phyloP scores from a whole-genome alignment of 2,797 vertebrate species.

The Artibeus jamaicensis region DNA sequence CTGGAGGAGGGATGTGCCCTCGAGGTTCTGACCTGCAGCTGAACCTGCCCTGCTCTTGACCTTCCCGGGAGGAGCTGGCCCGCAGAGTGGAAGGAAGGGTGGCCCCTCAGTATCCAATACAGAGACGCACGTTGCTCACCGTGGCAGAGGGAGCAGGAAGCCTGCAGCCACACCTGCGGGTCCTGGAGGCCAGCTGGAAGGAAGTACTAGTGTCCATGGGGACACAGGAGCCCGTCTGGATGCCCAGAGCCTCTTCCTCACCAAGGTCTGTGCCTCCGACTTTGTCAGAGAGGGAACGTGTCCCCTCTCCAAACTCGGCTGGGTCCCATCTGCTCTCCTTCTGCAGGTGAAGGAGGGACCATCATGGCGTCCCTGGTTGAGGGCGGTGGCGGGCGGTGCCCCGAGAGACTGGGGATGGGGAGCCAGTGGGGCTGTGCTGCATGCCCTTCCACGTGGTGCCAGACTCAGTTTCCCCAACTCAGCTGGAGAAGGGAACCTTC shows the following conservation, averaged over 20 bases:
- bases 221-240: accelerated
- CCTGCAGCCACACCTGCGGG: not conserved
- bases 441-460: not conserved
- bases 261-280: not conserved
- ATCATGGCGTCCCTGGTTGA: not conserved
- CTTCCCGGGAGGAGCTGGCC: not conserved
- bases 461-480: not conserved
- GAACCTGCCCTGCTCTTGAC: not conserved
- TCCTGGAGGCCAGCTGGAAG: not conserved
- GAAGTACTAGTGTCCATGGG: too few relatives aligned
- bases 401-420: not conserved
- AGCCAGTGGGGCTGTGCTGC: not conserved
- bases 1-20: not conserved
- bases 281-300: not conserved
- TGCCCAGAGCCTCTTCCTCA: not conserved
- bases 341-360: not conserved
- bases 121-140: accelerated
- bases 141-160: not conserved
- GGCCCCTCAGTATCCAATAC: not conserved
- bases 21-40: not conserved
- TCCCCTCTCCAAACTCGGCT: too few relatives aligned
- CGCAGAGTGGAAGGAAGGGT: not conserved
- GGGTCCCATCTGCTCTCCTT: not conserved
- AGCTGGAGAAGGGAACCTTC: not conserved
- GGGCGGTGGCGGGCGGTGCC: not conserved